These are phyloP conservation scores for Lomographa bimaculata DNA, from an alignment of 2,888 invertebrate genomes.

Conservation along the genomic window DNA sequence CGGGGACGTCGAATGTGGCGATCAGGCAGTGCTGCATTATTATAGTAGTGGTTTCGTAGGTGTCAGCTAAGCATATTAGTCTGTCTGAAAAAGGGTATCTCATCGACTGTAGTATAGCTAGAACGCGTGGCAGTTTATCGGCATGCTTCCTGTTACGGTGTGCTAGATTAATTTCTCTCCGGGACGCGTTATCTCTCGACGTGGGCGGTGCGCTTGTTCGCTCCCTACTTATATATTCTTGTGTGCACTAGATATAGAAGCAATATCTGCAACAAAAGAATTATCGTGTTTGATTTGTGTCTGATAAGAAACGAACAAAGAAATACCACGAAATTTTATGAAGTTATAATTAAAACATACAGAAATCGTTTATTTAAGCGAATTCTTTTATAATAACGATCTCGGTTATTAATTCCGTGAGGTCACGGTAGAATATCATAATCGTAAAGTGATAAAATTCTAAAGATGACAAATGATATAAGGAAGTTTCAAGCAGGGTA, in stretches of 20 bases:
- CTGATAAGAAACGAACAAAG: slow-evolving; percentile 45
- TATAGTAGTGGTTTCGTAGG: slow-evolving; percentile 37
- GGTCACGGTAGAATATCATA: slow-evolving; percentile 20
- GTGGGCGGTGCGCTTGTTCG: slow-evolving; percentile 70
- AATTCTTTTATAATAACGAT: slow-evolving; percentile 18
- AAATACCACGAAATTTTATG: slow-evolving; percentile 25
- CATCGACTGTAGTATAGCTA: slow-evolving; percentile 44
- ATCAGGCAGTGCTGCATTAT: slow-evolving; percentile 36
- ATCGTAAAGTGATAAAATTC: slow-evolving; percentile 4
- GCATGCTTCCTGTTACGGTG: slow-evolving; percentile 72
- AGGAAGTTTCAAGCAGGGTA: slow-evolving; percentile 46
- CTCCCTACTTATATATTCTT: slow-evolving; percentile 73
- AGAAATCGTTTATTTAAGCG: slow-evolving; percentile 6
- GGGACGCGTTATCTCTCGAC: slow-evolving; percentile 70
- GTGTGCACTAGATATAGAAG: slow-evolving; percentile 74
- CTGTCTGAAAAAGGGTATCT: slow-evolving; percentile 30
- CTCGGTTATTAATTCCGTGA: slow-evolving; percentile 22
- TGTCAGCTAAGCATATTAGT: slow-evolving; percentile 72
- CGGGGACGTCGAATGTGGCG: slow-evolving; percentile 26
- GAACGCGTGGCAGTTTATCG: slow-evolving; percentile 52
- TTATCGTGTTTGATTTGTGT: slow-evolving; percentile 42
- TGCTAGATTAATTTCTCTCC: slow-evolving; percentile 76
- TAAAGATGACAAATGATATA: slow-evolving; percentile 5
- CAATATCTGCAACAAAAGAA: slow-evolving; percentile 77
- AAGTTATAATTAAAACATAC: slow-evolving; percentile 16